Evolutionary conservation across 2,888 invertebrate genomes (phyloP), one percentile per base, ranked within the genome.

Genomic region (Drosophila meridiana): DNA sequence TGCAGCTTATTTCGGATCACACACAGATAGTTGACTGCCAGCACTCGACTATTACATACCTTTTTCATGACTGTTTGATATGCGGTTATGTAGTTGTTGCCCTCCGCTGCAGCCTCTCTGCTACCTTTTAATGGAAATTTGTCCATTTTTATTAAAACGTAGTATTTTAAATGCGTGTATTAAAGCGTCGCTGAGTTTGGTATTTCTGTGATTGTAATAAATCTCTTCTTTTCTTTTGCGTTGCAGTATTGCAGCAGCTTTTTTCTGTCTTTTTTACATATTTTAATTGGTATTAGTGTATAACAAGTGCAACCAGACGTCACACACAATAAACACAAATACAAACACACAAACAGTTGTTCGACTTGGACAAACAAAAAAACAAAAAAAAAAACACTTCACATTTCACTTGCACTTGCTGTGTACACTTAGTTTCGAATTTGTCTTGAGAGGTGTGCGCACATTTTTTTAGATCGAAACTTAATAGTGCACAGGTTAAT

Each of bases 71-170:
- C 94, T 76, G 95, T 94, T 92, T 95, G 95, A 93, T 95, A 95
- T 76, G 94, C 94, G 63, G 94, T 94, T 82, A 94, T 94, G 82
- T 93, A 93, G 90, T 93, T 93, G 83, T 93, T 94, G 83, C 93
- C 93, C 82, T 94, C 93, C 62, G 91, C 90, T 71, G 92, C 92
- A 83, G 94, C 92, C 85, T 94, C 93, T 70, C 93, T 93, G 87
- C 95, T 95, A 64, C 93, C 93, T 93, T 95, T 96, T 92, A 96
- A 93, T 92, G 96, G 96, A 94, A 94, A 95, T 93, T 95, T 96
- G 95, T 96, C 96, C 96, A 96, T 96, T 76, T 65, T 62, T 55
- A 50, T 73, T 57, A 52, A 64, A 38, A 55, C 45, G 69, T 61
- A 69, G 43, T 67, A 65, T 26, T 43, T 56, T 11, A 55, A 53